phyloP scores from a whole-genome alignment of 1,140 invertebrate species.

The Lithobius niger region DNA sequence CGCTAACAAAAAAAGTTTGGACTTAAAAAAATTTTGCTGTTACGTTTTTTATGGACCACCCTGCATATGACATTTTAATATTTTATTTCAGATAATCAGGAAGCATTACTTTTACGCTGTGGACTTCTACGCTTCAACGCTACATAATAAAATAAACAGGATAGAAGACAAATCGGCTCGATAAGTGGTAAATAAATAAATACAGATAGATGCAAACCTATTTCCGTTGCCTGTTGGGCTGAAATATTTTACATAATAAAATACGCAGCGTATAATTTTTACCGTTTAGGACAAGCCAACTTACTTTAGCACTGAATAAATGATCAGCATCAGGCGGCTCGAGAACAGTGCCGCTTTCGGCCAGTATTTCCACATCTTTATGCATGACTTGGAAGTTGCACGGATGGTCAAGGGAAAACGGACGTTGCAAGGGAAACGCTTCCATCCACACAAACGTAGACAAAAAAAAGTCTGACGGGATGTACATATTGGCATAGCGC shows the following conservation, averaged over 20 bases:
- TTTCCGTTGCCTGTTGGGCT: too few relatives aligned
- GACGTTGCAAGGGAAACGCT: slow-evolving; percentile 68
- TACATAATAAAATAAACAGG: too few relatives aligned
- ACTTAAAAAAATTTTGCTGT: too few relatives aligned
- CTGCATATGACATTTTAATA: too few relatives aligned
- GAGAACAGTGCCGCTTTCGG: slow-evolving; percentile 50
- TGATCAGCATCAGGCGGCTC: slow-evolving; percentile 86
- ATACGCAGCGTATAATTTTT: neutral
- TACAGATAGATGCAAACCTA: too few relatives aligned
- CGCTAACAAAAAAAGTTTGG: too few relatives aligned
- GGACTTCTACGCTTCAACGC: too few relatives aligned
- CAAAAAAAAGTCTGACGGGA: slow-evolving; percentile 88
- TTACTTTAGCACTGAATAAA: slow-evolving; percentile 81
- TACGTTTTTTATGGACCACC: too few relatives aligned
- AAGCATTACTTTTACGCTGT: too few relatives aligned
- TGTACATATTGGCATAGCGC: slow-evolving; percentile 78
- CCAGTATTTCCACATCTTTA: slow-evolving; percentile 52
- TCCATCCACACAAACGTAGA: slow-evolving; percentile 74
- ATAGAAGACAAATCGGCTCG: too few relatives aligned
- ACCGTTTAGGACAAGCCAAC: slow-evolving; percentile 13
- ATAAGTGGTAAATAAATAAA: too few relatives aligned
- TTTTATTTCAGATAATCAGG: too few relatives aligned
- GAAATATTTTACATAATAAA: neutral
- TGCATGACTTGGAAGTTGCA: slow-evolving; percentile 81
- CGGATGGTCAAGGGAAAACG: slow-evolving; percentile 66